Base-by-base conservation (phyloP, 2,888 invertebrate genomes). In the Drosophila birchii region DNA sequence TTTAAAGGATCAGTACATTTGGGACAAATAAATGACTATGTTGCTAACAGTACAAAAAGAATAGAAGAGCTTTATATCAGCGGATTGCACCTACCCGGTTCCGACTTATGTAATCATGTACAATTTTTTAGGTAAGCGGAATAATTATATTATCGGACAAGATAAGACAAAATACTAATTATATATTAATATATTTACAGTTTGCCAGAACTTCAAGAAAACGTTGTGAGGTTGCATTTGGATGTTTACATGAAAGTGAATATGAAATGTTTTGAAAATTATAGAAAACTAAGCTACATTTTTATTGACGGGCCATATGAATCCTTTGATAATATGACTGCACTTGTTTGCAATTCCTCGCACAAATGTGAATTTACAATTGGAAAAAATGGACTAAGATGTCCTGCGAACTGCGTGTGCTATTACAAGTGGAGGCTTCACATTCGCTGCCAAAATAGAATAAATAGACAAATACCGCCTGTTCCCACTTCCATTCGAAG, bases 401-500 rank as follows among this genome's bases (percentile, higher is more conserved):
- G 44, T 11, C 43, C 43, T 3, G 1, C 9, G 9, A 4, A 4
- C 2, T 58, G 47, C 18, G 4, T 2, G 6, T 61, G 44, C 44
- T 23, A 14, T 14, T 18, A 23, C 23, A 23, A 23, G 3, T 23
- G 23, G 23, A 23, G 2, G 2, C 3, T 23, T 23, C 23, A 23
- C 23, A 23, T 23, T 23, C 23, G 3, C 23, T 23, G 23, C 23
- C 2, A 23, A 23, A 23, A 23, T 23, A 23, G 23, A 23, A 23
- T 3, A 23, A 23, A 23, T 23, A 23, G 23, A 23, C 23, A 14
- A 11, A 44, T 61, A 12, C 55, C 43, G 3, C 9, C 34, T 0
- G 1, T 61, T 7, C 61, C 61, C 0, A 23, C n/a, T 44, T 12
- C 61, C 61, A 5, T 23, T 23, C n/a, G n/a, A n/a, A 34, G n/a